Evolutionary conservation across 2,113 vertebrate genomes (phyloP), one percentile per base, ranked within the genome.

Genomic region (Antennarius striatus): DNA sequence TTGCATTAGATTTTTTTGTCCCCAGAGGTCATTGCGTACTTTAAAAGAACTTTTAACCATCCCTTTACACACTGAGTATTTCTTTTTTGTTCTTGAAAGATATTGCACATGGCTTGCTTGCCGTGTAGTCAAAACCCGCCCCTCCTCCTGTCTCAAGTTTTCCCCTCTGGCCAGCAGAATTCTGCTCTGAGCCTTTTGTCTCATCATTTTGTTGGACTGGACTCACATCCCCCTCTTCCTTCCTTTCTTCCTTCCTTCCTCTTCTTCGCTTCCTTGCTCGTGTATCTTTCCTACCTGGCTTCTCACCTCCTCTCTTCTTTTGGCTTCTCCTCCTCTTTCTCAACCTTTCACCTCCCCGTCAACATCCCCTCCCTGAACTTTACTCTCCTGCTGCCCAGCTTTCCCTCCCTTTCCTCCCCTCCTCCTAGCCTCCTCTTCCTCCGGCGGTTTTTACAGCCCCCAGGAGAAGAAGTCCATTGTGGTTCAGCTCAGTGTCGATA

Each of bases 401-500:
- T 80, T 70, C 63, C 78, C 77, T 75, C 75, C 76, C 77, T 67
- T 73, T 68, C 73, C 62, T 54, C 53, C 69, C 68, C 69, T 68
- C 71, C 56, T 58, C 79, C 80, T 36, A 36, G 32, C 80, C 82
- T 75, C 81, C 84, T 89, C 76, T 91, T 86, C 85, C 81, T 80
- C 59, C 81, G 64, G 80, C 59, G 72, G 28, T 53, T 82, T 92
- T 91, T 86, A 91, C 87, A 59, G 69, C 84, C 79, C 91, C 88
- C 91, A 69, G 32, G 90, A 91, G 90, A 60, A 78, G 71, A 46
- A n/a, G 60, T 57, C 82, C 85, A 92, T 92, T 93, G 90, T 90
- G 88, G 88, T 80, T 85, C 67, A 51, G 79, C 68, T 75, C 50
- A 83, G 77, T 83, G 84, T 89, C 89, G 86, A 82, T 76, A 14